Evolutionary conservation across 2,888 invertebrate genomes (phyloP).

Genomic region (Sphaerophoria taeniata): DNA sequence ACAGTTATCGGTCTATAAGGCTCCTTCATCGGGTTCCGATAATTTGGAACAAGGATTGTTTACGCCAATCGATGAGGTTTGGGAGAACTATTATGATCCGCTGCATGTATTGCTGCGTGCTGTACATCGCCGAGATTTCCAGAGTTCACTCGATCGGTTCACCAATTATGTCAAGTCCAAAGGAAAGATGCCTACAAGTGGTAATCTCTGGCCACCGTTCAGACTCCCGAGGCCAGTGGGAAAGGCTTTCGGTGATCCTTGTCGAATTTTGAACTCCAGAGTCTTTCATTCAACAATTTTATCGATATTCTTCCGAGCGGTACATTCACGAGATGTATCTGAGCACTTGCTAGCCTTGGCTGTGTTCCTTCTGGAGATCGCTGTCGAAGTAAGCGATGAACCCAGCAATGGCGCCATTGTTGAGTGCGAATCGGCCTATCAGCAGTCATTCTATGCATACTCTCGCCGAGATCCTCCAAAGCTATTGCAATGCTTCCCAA

Average conservation of each 20-base stretch:
- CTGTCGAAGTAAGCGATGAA: slow-evolving; percentile 84
- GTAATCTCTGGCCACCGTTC: slow-evolving; percentile 92
- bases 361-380: slow-evolving; percentile 93
- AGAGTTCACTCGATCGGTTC: slow-evolving; percentile 96
- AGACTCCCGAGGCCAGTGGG: slow-evolving; percentile 87
- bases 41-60: slow-evolving; percentile 96
- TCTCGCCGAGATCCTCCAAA: slow-evolving; percentile 81
- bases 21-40: slow-evolving; percentile 88
- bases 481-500: slow-evolving; percentile 87
- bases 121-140: slow-evolving; percentile 96
- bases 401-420: slow-evolving; percentile 77
- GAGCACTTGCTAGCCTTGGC: slow-evolving; percentile 95
- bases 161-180: slow-evolving; percentile 89
- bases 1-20: slow-evolving; percentile 93
- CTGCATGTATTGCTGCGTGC: slow-evolving; percentile 95
- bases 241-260: slow-evolving; percentile 87
- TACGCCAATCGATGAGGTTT: slow-evolving; percentile 92
- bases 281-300: slow-evolving; percentile 85
- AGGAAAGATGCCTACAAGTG: slow-evolving; percentile 85
- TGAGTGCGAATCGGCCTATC: slow-evolving; percentile 78
- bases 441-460: slow-evolving; percentile 77
- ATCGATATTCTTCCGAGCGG: slow-evolving; percentile 92
- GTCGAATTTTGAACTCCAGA: slow-evolving; percentile 81
- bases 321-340: slow-evolving; percentile 89
- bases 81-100: slow-evolving; percentile 97